Evolutionary conservation across 2,888 invertebrate genomes (phyloP).

Genomic region (Phalangium opilio): DNA sequence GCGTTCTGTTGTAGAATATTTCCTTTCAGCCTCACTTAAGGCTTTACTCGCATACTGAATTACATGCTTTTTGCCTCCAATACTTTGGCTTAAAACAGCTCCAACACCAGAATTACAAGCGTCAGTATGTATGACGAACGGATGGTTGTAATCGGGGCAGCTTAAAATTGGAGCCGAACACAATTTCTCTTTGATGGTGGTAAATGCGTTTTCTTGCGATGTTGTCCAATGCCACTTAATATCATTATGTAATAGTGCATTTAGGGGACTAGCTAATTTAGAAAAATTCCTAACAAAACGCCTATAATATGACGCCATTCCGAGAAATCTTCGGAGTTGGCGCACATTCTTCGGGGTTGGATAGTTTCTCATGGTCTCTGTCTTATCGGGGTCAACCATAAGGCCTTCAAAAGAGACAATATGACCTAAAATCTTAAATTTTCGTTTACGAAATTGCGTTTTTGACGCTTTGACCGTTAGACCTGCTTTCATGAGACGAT

Average conservation of each 20-base stretch:
- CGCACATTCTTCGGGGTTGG: constrained; percentile 11
- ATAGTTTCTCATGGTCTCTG: constrained; percentile 3
- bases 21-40: constrained; percentile 10
- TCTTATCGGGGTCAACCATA: constrained; percentile 2
- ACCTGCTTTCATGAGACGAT: constrained; percentile 14
- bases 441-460: constrained; percentile 13
- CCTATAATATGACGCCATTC: constrained; percentile 3
- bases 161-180: constrained; percentile 17
- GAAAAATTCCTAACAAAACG: constrained; percentile 6
- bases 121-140: constrained; percentile 22
- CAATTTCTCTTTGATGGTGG: constrained; percentile 3
- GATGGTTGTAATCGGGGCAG: constrained; percentile 14
- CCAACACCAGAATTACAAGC: constrained; percentile 22
- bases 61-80: constrained; percentile 9
- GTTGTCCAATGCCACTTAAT: constrained; percentile 6
- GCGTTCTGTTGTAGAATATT: constrained; percentile 31
- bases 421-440: constrained; percentile 13
- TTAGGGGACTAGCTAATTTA: constrained; percentile 1
- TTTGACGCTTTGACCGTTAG: constrained; percentile 19
- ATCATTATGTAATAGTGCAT: constrained; percentile 6
- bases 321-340: background rate
- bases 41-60: constrained; percentile 20
- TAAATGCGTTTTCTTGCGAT: constrained; percentile 4
- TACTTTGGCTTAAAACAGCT: constrained; percentile 21
- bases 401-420: constrained; percentile 6